Base-by-base conservation (phyloP, 2,797 vertebrate species). In the Phalloptychus januarius region DNA sequence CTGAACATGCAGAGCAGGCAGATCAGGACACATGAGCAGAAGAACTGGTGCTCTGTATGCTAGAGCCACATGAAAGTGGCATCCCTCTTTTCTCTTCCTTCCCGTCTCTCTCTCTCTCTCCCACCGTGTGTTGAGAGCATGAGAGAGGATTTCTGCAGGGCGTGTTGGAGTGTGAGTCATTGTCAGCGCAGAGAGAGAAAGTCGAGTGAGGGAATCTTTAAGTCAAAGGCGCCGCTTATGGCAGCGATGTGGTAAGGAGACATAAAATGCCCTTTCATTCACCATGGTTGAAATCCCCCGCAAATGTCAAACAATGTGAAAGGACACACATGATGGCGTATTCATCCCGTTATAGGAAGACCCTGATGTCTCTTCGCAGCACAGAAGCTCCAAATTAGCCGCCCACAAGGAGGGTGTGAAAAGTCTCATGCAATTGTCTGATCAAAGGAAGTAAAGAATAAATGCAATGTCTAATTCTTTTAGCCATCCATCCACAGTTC, bases 81-180 rank as follows among this genome's bases (percentile, higher is more conserved):
- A 72, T 81, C 81, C 72, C 78, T 81, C 81, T 83, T 78, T 82
- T 81, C 80, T 36, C 79, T 83, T 79, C 85, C 83, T 80, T 71
- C 72, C 82, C 76, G 71, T 74, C 45, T 78, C 56, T 75, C 58
- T 77, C 52, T 77, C 69, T 67, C 85, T 74, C 77, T 72, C 86
- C 77, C 79, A 69, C 82, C 74, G 83, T 81, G 84, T 92, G 84
- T 88, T n/a, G 80, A 85, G 82, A 87, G 83, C 88, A 90, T 85
- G 81, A 89, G 88, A 88, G 85, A 84, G 90, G 87, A 89, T 92
- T 92, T 94, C 93, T 93, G 93, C 93, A 94, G 93, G 94, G 90
- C 90, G 93, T 94, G 92, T 91, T 93, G 80, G 88, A 91, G 92
- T 94, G 91, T 95, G 95, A 96, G 95, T 96, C 95, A 95, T 95